Evolutionary conservation across 2,888 invertebrate genomes (phyloP), one percentile per base, ranked within the genome.

Genomic region (Drosophila conformis): DNA sequence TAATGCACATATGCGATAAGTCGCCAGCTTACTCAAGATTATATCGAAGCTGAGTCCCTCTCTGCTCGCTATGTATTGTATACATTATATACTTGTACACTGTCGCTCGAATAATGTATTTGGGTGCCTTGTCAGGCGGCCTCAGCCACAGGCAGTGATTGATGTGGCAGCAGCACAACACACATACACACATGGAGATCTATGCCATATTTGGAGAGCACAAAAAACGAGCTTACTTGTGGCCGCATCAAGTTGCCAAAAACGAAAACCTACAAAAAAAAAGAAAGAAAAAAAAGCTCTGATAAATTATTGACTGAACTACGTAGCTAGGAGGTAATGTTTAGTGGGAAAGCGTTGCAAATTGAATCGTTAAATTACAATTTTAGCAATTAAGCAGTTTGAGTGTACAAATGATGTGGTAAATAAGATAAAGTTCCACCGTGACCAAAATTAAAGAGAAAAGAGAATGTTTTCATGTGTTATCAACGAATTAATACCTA

Each of bases 1-100:
- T 82, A 85, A 85, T 89, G 84, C 85, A 85, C 87, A 85, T 87
- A 89, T 74, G 84, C 84, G 89, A 87, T 84, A 84, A 87, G 87
- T 87, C 79, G 79, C 31, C 79, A 70, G 79, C 76, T 84, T 87
- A 82, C 72, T 69, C 74, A 72, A 89, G 84, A 84, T 84, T 89
- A 87, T 82, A 89, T 76, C 79, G 79, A 69, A 67, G 33, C 87
- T 53, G 66, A 52, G 54, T 36, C 82, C 54, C 69, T 58, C 51
- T 68, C 25, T 13, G n/a, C 18, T 65, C 49, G 57, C 67, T 62
- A 33, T 35, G 15, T 67, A 35, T 36, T 35, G 29, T 49, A 38
- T 42, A 51, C 42, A 70, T 52, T 52, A 48, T 31, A 57, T 65
- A 56, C 33, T 54, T 54, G 13, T n/a, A 53, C 25, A 33, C 15